A percentile compares a stretch with the other conserved stretches of the same genome.
phyloP scores from a whole-genome alignment of 2,888 invertebrate species.

The Craniophora ligustri region DNA sequence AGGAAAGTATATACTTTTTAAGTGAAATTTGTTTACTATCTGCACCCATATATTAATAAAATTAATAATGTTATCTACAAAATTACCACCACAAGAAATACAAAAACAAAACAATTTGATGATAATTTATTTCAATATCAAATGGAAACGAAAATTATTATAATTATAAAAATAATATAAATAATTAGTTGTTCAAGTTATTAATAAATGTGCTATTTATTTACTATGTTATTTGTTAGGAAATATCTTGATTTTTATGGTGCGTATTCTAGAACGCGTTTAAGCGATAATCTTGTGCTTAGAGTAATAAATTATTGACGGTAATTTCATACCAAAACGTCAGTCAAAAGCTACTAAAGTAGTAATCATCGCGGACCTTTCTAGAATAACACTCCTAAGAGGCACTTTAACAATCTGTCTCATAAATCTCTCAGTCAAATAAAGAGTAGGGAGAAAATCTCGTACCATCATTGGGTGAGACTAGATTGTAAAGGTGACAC shows the following conservation, averaged over 20 bases:
- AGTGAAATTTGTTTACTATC: constrained; percentile 40
- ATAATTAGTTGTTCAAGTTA: constrained; percentile 51
- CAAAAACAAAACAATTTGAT: constrained; percentile 13
- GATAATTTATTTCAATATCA: constrained; percentile 25
- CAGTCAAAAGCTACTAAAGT: neutral
- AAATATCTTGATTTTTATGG: constrained; percentile 27
- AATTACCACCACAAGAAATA: constrained; percentile 20
- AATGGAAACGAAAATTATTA: constrained; percentile 37
- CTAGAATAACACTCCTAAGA: neutral
- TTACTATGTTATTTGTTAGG: constrained; percentile 31
- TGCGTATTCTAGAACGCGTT: neutral
- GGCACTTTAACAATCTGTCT: too few species aligned
- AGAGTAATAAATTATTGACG: too few species aligned
- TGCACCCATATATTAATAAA: constrained; percentile 46
- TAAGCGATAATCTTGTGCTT: too few species aligned
- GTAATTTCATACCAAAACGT: neutral
- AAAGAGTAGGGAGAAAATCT: too few species aligned
- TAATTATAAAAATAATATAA: constrained; percentile 41
- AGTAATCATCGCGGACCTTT: neutral
- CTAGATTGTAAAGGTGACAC: too few species aligned
- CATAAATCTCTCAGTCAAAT: too few species aligned
- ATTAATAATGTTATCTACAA: constrained; percentile 49
- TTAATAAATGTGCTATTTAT: constrained; percentile 40
- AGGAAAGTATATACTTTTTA: constrained; percentile 46
- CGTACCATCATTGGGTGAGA: too few species aligned